phyloP scores from a whole-genome alignment of 2,113 vertebrate species.

The Anarrhichthys ocellatus region DNA sequence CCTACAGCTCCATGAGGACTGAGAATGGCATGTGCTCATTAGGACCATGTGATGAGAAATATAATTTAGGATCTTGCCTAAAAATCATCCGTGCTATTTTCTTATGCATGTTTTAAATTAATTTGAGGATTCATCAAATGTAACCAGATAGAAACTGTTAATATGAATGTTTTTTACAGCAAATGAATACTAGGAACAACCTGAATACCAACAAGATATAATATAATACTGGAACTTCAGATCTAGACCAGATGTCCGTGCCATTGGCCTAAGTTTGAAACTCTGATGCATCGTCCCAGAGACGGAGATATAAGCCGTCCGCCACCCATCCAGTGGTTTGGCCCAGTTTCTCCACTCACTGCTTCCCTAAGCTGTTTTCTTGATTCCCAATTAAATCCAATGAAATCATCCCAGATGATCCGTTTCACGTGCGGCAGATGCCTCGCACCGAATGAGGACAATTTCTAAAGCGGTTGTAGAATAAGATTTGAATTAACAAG shows the following conservation, averaged over 20 bases:
- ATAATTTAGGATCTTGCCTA: neutral
- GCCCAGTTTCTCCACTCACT: conserved; percentile 72
- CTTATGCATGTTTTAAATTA: neutral
- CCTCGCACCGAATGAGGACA: conserved; percentile 32
- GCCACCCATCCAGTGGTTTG: conserved; percentile 63
- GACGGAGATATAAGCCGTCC: conserved; percentile 40
- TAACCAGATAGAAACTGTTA: neutral
- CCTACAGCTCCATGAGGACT: neutral
- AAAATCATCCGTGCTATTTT: neutral
- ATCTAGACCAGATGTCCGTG: neutral
- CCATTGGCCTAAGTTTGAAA: neutral
- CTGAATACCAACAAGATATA: neutral
- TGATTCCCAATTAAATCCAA: conserved; percentile 68
- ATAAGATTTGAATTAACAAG: conserved; percentile 6
- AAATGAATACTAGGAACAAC: neutral
- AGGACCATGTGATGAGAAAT: neutral
- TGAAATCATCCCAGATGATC: conserved; percentile 62
- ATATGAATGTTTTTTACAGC: neutral
- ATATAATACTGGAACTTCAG: neutral
- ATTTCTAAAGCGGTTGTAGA: conserved; percentile 17
- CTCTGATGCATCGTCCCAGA: conserved; percentile 9
- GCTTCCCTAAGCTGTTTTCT: conserved; percentile 58
- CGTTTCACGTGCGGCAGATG: conserved; percentile 51
- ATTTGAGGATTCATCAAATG: neutral
- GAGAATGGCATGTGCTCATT: neutral